Percentiles rank a stretch among this genome's conserved stretches.
Conservation (phyloP, 2,888 invertebrate species). For the Seira sanloemensis region DNA sequence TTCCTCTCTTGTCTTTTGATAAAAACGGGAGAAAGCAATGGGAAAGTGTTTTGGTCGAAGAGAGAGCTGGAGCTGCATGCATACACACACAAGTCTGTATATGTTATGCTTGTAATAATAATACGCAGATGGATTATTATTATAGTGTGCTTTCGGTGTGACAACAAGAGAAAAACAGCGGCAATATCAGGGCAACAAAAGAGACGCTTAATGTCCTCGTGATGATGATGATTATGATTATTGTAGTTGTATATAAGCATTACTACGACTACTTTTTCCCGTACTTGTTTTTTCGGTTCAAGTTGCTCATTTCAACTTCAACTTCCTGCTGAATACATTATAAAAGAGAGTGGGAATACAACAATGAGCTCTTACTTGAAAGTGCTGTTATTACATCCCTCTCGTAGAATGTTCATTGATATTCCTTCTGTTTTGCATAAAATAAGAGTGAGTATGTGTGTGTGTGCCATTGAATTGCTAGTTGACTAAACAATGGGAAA, state of each 20-base stretch:
- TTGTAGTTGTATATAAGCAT: not conserved
- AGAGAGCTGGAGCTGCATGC: too few species aligned
- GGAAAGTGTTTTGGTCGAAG: too few species aligned
- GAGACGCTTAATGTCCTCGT: conserved; percentile 47
- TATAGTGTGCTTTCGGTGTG: too few species aligned
- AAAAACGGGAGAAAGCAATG: conserved; percentile 12
- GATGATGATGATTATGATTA: conserved; percentile 44
- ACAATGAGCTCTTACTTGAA: conserved; percentile 23
- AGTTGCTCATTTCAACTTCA: conserved; percentile 26
- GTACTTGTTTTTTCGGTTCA: conserved; percentile 17
- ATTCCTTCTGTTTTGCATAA: conserved; percentile 23
- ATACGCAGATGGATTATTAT: conserved; percentile 47
- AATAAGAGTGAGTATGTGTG: conserved; percentile 3
- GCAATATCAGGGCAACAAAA: conserved; percentile 38
- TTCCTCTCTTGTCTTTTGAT: conserved; percentile 3
- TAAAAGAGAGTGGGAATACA: conserved; percentile 15
- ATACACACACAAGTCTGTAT: conserved; percentile 29
- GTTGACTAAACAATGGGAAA: conserved; percentile 3
- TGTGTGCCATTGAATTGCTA: not conserved
- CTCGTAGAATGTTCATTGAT: conserved; percentile 48
- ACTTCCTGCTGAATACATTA: conserved; percentile 57
- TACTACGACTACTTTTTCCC: not conserved
- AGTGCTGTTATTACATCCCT: conserved; percentile 46
- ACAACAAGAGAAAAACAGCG: conserved; percentile 27
- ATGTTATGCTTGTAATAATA: too few species aligned